Percentiles rank a stretch among this genome's conserved stretches.
Evolutionary conservation across 2,113 vertebrate species (phyloP).

Genomic region (Miniopterus natalensis): DNA sequence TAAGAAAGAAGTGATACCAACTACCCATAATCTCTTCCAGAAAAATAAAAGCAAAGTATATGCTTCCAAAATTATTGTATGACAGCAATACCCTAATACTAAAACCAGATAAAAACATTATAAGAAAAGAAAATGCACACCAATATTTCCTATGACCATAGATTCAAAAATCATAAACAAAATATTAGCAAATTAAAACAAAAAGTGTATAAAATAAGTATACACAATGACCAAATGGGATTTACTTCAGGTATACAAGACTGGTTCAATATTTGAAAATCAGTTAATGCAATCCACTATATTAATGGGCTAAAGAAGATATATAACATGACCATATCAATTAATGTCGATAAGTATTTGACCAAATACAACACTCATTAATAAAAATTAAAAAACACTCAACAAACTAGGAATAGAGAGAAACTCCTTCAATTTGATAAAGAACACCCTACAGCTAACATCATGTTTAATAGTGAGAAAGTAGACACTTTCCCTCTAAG

Average conservation of each 20-base stretch:
- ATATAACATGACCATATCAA: neutral
- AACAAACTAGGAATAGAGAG: neutral
- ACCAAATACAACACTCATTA: neutral
- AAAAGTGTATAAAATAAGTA: neutral
- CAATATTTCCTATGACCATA: neutral
- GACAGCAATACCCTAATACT: neutral
- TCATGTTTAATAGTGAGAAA: neutral
- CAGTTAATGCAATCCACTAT: neutral
- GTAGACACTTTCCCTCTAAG: neutral
- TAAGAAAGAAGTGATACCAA: neutral
- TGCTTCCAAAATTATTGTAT: neutral
- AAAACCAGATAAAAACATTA: neutral
- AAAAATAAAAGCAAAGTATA: slow-evolving; percentile 23
- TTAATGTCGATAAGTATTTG: neutral
- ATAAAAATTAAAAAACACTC: neutral
- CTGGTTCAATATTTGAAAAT: neutral
- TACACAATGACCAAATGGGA: neutral
- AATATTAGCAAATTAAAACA: neutral
- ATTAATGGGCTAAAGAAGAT: neutral
- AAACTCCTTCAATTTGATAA: neutral
- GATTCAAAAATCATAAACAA: neutral
- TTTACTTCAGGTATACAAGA: neutral
- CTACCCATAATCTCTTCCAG: neutral
- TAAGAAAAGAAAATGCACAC: neutral
- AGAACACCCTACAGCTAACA: neutral